Conservation (phyloP, 2,797 vertebrate species). For the Epinephelus coioides region DNA sequence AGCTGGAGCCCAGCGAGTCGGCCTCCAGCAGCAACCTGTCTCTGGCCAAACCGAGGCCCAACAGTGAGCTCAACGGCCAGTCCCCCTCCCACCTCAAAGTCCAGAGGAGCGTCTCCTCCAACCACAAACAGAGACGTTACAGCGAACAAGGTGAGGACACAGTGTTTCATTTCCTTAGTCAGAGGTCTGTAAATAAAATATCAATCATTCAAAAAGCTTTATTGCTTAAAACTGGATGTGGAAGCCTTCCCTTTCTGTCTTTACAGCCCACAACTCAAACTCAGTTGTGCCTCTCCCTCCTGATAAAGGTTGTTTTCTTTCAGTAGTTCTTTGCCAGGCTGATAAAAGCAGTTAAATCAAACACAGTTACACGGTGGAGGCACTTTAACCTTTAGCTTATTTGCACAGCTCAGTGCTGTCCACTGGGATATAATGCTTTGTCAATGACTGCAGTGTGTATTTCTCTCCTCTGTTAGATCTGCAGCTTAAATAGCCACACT, state of each 20-base stretch:
- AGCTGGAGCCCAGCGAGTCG: constrained; percentile 96
- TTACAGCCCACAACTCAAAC: background rate
- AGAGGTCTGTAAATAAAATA: background rate
- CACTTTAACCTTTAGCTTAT: constrained; percentile 48
- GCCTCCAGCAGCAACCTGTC: constrained; percentile 97
- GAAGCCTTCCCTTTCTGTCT: background rate
- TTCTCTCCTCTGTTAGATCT: constrained; percentile 7
- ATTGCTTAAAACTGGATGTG: background rate
- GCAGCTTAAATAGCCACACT: background rate
- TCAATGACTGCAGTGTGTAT: constrained; percentile 37
- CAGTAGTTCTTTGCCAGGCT: constrained; percentile 8
- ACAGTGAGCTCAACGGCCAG: constrained; percentile 96
- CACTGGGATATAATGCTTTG: constrained; percentile 41
- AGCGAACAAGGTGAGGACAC: constrained; percentile 93
- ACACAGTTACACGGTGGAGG: constrained; percentile 7
- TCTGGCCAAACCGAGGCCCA: constrained; percentile 93
- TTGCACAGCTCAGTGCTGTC: constrained; percentile 43
- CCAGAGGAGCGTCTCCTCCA: constrained; percentile 94
- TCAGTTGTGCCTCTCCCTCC: background rate
- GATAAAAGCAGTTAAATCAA: constrained; percentile 40
- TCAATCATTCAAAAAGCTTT: background rate
- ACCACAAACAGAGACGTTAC: constrained; percentile 96
- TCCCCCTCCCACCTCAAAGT: constrained; percentile 96
- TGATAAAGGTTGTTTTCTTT: background rate
- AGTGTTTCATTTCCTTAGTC: background rate